Conservation (phyloP, 2,113 vertebrate species). For the Vidua chalybeata region DNA sequence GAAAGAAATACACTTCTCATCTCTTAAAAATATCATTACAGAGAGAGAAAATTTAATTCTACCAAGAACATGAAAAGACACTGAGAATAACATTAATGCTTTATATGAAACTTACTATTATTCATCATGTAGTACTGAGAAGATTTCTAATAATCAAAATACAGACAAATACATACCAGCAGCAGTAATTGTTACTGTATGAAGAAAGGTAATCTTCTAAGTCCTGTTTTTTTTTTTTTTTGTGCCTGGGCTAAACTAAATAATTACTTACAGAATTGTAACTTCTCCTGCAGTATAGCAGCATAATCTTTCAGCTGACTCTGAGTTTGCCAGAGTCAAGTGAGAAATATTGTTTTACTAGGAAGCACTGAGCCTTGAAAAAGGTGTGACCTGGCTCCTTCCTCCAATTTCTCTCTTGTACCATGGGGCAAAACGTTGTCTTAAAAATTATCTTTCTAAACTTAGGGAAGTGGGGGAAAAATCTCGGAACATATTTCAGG, state of each 20-base stretch:
- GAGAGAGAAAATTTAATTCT: background rate
- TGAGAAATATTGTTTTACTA: background rate
- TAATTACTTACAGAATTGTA: background rate
- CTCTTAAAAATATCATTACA: background rate
- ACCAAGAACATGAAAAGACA: background rate
- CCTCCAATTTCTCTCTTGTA: background rate
- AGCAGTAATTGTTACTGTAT: background rate
- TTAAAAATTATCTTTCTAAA: background rate
- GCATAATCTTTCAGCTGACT: background rate
- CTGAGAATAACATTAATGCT: background rate
- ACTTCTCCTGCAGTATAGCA: background rate
- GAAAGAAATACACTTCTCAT: background rate
- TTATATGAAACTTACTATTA: background rate
- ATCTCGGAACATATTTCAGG: background rate
- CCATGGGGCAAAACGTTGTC: background rate
- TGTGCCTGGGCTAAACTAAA: background rate
- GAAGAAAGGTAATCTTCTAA: background rate
- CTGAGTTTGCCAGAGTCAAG: background rate
- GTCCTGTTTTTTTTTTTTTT: rapidly evolving
- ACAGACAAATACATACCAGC: background rate
- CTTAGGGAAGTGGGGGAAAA: background rate
- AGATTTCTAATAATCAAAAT: background rate
- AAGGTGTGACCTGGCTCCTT: background rate
- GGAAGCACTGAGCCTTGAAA: background rate
- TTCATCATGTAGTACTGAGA: background rate